Base-by-base conservation (phyloP, 2,113 vertebrate genomes). In the Vireo altiloquus region DNA sequence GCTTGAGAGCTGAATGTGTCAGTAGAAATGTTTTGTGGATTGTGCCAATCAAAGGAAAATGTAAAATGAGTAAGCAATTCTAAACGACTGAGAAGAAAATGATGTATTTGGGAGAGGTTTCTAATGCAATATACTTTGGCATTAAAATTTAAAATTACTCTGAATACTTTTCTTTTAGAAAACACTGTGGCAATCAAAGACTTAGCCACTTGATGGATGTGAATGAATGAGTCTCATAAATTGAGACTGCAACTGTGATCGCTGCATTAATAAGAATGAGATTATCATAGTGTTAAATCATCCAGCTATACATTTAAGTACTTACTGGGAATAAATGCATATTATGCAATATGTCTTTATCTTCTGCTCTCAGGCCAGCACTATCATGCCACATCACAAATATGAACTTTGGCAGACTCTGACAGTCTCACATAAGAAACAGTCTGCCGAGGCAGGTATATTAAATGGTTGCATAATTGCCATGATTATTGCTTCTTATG, bases 201-300 rank as follows among this genome's bases (percentile, higher is more conserved):
- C 83, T 93, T 90, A 97, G 86, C 93, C 89, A 52, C 31, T 61
- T 94, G 92, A 95, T 81, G 85, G 82, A 97, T 95, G 92, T 94
- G 95, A 97, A 91, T 95, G 69, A 90, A 40, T 92, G 77, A 95
- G 83, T 95, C 71, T 92, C 82, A 95, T 82, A 94, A 96, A 89
- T 78, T 97, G 96, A 97, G 95, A 84, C 83, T 90, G 93, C 87
- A 95, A 15, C 91, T 93, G 59, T 52, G 96, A 82, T 91, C 33
- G 24, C 93, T 95, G 81, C 79, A 96, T 96, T 97, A 98, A 97
- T 96, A 95, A 95, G 96, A 97, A 92, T 69, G 64, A 96, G 88
- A 97, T 97, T 97, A 97, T 97, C 78, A 79, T 86, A 94, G 82
- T 95, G 89, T 92, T 96, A 95, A 97, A 96, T 96, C 91, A 95